A percentile compares a stretch with the other conserved stretches of the same genome.
phyloP scores from a whole-genome alignment of 2,113 vertebrate species.

The Corydoras sp. region DNA sequence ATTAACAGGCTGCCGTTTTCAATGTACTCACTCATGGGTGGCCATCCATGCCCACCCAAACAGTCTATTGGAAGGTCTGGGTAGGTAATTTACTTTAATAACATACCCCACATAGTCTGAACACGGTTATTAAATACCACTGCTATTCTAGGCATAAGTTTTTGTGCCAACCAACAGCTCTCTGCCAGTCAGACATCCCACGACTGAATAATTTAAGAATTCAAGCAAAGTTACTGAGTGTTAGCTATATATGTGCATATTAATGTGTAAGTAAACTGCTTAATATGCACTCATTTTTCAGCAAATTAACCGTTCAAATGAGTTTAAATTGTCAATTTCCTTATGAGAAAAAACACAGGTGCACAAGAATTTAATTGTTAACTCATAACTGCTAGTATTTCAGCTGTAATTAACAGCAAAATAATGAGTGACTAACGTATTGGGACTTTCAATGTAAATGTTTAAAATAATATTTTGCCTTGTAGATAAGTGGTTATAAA shows the following conservation, averaged over 20 bases:
- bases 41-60: conserved; percentile 55
- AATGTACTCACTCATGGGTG: conserved; percentile 56
- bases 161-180: conserved; percentile 31
- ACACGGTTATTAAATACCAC: conserved; percentile 57
- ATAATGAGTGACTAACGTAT: too few relatives aligned
- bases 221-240: conserved; percentile 14
- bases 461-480: too few relatives aligned
- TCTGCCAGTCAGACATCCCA: conserved; percentile 33
- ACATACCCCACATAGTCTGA: conserved; percentile 51
- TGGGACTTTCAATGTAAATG: too few relatives aligned
- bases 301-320: not conserved
- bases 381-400: too few relatives aligned
- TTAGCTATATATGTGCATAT: conserved; percentile 24
- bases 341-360: not conserved
- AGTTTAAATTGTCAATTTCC: not conserved
- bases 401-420: too few relatives aligned
- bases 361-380: too few relatives aligned
- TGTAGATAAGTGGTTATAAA: too few relatives aligned
- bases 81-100: conserved; percentile 59
- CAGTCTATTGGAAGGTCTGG: conserved; percentile 43
- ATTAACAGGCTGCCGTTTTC: conserved; percentile 54
- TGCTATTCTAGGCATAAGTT: conserved; percentile 48
- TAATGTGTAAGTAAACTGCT: conserved; percentile 5
- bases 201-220: conserved; percentile 28
- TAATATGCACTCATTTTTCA: not conserved